A percentile compares a stretch with the other conserved stretches of the same genome.
Evolutionary conservation across 2,888 invertebrate genomes (phyloP).

Genomic region (Chaetoderma sp.): DNA sequence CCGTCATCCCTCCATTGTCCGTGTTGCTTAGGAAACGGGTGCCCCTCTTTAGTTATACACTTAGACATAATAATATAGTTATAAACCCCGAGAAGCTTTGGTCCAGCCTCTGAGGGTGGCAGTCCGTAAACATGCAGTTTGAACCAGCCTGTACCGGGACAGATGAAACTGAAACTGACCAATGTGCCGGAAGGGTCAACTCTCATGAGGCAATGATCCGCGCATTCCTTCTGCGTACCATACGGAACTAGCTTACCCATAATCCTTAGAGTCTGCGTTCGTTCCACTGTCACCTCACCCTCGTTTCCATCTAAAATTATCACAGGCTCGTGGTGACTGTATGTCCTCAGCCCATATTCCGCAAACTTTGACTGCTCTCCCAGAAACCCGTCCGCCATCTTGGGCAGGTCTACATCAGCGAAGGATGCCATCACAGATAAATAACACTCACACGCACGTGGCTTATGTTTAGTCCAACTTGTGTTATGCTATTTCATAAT

Average conservation of each 20-base stretch:
- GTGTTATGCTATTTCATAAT: too few species aligned
- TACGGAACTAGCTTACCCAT: background rate
- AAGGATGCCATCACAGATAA: too few species aligned
- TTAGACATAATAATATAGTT: constrained; percentile 65
- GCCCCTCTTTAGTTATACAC: constrained; percentile 41
- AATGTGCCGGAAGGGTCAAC: constrained; percentile 32
- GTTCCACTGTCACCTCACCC: constrained; percentile 46
- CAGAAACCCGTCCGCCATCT: constrained; percentile 51
- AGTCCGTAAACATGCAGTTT: constrained; percentile 67
- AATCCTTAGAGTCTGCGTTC: background rate
- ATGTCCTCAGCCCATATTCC: constrained; percentile 44
- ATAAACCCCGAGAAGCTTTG: constrained; percentile 66
- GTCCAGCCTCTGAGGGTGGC: constrained; percentile 60
- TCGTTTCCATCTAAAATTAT: constrained; percentile 42
- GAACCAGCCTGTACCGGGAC: constrained; percentile 62
- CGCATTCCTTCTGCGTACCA: background rate
- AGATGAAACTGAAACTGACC: constrained; percentile 44
- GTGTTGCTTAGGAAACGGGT: constrained; percentile 67
- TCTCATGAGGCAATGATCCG: constrained; percentile 49
- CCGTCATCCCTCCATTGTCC: constrained; percentile 68
- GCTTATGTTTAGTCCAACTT: too few species aligned
- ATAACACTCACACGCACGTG: too few species aligned
- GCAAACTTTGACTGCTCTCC: constrained; percentile 58
- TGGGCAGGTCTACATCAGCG: constrained; percentile 40
- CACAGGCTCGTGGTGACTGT: constrained; percentile 46